Base-by-base conservation (phyloP, 2,888 invertebrate genomes). In the Kryphioiulus occultus region DNA sequence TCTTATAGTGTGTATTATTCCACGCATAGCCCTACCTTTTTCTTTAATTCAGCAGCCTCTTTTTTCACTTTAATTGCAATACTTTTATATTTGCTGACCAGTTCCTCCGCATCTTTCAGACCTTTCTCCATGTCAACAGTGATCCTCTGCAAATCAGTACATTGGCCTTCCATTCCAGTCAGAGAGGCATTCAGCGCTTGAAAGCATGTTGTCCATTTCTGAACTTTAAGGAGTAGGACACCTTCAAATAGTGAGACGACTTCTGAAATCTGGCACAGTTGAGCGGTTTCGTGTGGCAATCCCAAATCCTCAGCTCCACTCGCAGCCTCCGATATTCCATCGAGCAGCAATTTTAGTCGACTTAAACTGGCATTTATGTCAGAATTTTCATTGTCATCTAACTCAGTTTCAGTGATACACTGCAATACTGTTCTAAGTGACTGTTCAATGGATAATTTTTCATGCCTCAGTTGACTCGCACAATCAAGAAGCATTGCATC, bases 21-120 rank as follows among this genome's bases (percentile, higher is more conserved):
- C n/a, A n/a, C n/a, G n/a, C n/a, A n/a, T n/a, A n/a, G n/a, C n/a
- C 3, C 7, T 42, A 87, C 87, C 87, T 87, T 87, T 44, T 82
- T 87, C 42, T 87, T 87, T 26, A 87, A 83, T 47, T 87, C 87
- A 47, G 87, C 87, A 83, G 68, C n/a, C 42, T 87, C 87, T 83
- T 68, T 53, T 83, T 87, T 87, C 39, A 83, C 87, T 87, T 87
- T 87, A 17, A 87, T 39, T 0, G 87, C 87, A 83, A 87, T 47
- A 83, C 22, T 82, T 83, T 87, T 87, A 19, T 87, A 87, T 47
- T 83, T 78, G 22, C 47, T 68, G n/a, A 87, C 82, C 44, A 87
- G 39, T 26, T 78, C 87, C 19, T 78, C 87, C 19, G 83, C 22
- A n/a, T 83, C 83, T 47, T 86, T 86, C 4, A n/a, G 10, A 10